phyloP scores from a whole-genome alignment of 2,888 invertebrate species.

The Toxonevra muliebris region DNA sequence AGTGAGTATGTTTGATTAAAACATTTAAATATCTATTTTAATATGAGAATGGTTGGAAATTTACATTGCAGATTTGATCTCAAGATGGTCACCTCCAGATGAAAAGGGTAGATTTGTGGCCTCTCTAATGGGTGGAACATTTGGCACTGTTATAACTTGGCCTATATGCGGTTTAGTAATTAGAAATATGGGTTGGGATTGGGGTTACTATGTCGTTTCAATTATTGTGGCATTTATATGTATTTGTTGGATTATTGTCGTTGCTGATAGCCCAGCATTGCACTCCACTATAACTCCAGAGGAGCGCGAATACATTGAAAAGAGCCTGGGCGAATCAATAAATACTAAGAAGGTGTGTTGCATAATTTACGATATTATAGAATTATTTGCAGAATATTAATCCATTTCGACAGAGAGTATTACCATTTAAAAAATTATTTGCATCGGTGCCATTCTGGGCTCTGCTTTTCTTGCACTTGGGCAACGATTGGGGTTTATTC shows the following conservation, averaged over 20 bases:
- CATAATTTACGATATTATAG: background rate
- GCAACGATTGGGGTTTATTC: conserved; percentile 80
- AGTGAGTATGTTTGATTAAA: conserved; percentile 16
- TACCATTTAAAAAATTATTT: conserved; percentile 71
- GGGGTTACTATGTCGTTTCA: conserved; percentile 74
- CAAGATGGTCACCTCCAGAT: conserved; percentile 78
- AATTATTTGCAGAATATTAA: background rate
- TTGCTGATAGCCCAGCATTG: conserved; percentile 72
- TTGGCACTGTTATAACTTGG: conserved; percentile 77
- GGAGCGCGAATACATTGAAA: conserved; percentile 73
- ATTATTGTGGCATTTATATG: conserved; percentile 69
- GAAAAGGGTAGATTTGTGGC: conserved; percentile 79
- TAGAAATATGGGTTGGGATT: conserved; percentile 72
- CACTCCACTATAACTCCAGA: conserved; percentile 72
- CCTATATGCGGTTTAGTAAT: conserved; percentile 74
- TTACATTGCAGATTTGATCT: conserved; percentile 66
- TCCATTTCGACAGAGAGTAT: conserved; percentile 68
- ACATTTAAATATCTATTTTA: background rate
- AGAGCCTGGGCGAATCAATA: conserved; percentile 70
- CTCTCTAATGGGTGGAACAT: conserved; percentile 77
- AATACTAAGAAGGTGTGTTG: conserved; percentile 68
- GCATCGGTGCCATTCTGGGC: conserved; percentile 76
- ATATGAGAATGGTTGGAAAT: background rate
- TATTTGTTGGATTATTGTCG: conserved; percentile 71
- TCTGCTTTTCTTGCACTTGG: conserved; percentile 74